Base-by-base conservation (phyloP, 2,888 invertebrate species). In the Cheilosia vulpina region DNA sequence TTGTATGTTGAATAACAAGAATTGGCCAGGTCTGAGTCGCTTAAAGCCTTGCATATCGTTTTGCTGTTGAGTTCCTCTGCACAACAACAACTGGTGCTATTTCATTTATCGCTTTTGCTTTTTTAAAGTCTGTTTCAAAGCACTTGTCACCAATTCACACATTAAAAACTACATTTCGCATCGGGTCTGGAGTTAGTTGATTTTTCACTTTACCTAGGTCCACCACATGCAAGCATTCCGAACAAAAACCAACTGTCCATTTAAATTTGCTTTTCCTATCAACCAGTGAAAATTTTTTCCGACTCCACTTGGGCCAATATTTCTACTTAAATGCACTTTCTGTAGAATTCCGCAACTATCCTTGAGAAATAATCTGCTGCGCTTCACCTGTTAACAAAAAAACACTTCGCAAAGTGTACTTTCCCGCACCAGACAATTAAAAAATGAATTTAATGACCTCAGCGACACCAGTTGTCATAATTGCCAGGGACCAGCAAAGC, bases 381-480 rank as follows among this genome's bases (percentile, higher is more conserved):
- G 15, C 6, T 11, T 34, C 83, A 84, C 83, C 79, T 84, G 83
- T 60, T 27, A 41, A 57, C 68, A 75, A 72, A 66, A 58, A 27
- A 34, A 68, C n/a, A 52, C 17, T 73, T 69, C 24, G 45, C 19
- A 73, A 73, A 69, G 68, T 45, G 17, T 43, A 31, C 31, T 50
- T 57, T 17, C 69, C 21, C 19, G 43, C 52, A 27, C 43, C 24
- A 19, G 31, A 24, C 65, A 66, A 62, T 76, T 71, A 73, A 80
- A 80, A 84, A 55, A 71, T 60, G 55, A 77, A 77, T 77, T 77
- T 77, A 80, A 85, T 62, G 60, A 31, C 45, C 55, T 58, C 66
- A 43, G 21, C 38, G 53, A 43, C 63, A 80, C 43, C 71, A 81
- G 66, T 76, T 72, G 85, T 81, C 85, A 85, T 81, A 85, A 72